Conservation (phyloP, 2,113 vertebrate species). For the Chiloscyllium plagiosum region DNA sequence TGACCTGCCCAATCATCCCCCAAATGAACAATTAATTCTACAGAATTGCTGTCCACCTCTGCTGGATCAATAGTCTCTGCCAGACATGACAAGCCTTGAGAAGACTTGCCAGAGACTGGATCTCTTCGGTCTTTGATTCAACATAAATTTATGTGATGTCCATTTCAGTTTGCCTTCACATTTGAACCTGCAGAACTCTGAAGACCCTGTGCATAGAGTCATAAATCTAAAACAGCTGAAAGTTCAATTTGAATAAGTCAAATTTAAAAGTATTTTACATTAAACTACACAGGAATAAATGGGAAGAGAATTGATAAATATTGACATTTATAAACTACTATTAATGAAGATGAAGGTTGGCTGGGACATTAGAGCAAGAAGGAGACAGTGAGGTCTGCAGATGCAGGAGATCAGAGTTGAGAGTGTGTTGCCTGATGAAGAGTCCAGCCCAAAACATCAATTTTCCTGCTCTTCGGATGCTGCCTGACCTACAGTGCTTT, state of each 20-base stretch:
- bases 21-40: not conserved
- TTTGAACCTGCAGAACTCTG: not conserved
- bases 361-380: not conserved
- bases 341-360: not conserved
- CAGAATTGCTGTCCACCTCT: not conserved
- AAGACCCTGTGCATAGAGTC: not conserved
- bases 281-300: not conserved
- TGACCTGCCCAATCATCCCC: not conserved
- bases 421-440: too few species aligned
- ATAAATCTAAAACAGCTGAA: not conserved
- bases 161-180: not conserved
- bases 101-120: not conserved
- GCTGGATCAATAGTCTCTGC: not conserved
- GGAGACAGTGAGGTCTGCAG: too few species aligned
- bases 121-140: not conserved
- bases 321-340: not conserved
- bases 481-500: too few species aligned
- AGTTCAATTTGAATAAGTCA: not conserved
- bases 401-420: too few species aligned
- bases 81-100: not conserved
- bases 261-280: not conserved
- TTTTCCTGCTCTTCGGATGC: too few species aligned
- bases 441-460: too few species aligned
- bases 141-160: not conserved
- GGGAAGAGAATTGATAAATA: not conserved